phyloP scores from a whole-genome alignment of 1,140 invertebrate genomes.

The Drosophila grimshawi region DNA sequence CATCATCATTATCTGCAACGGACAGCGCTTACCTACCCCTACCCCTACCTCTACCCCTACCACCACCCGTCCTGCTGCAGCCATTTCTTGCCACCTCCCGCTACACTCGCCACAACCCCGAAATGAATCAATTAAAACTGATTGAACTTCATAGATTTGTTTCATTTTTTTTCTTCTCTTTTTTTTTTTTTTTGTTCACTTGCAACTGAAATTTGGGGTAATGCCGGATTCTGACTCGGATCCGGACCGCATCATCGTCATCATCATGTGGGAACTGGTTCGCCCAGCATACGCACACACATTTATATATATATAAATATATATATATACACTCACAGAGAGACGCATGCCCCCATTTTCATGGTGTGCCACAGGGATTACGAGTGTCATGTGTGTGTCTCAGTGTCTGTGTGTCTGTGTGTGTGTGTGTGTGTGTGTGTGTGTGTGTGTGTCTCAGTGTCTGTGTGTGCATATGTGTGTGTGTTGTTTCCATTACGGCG shows the following conservation, averaged over 20 bases:
- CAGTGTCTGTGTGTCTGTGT: conserved; percentile 16
- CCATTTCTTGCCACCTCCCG: neutral
- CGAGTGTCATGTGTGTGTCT: conserved; percentile 5
- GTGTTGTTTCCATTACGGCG: conserved; percentile 61
- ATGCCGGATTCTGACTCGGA: conserved; percentile 48
- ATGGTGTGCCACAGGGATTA: conserved; percentile 64
- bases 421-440: conserved; percentile 22
- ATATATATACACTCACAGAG: neutral
- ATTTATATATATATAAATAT: neutral
- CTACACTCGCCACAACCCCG: neutral
- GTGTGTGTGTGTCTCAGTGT: conserved; percentile 14
- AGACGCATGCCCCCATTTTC: conserved; percentile 71
- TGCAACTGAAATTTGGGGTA: conserved; percentile 69
- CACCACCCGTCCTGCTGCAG: neutral
- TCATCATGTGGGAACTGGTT: conserved; percentile 33
- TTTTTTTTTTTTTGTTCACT: conserved; percentile 8
- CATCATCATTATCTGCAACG: conserved; percentile 65
- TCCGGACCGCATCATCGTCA: conserved; percentile 46
- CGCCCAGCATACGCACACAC: conserved; percentile 12
- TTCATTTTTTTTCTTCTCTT: conserved; percentile 5
- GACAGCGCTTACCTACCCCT: conserved; percentile 22
- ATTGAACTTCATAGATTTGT: conserved; percentile 78
- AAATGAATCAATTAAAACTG: conserved; percentile 83
- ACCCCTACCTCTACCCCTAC: too few species aligned
- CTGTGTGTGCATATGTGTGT: too few species aligned